These are phyloP conservation scores for Drosophila micromelanica DNA, from an alignment of 1,140 invertebrate species.

Conservation along the genomic window DNA sequence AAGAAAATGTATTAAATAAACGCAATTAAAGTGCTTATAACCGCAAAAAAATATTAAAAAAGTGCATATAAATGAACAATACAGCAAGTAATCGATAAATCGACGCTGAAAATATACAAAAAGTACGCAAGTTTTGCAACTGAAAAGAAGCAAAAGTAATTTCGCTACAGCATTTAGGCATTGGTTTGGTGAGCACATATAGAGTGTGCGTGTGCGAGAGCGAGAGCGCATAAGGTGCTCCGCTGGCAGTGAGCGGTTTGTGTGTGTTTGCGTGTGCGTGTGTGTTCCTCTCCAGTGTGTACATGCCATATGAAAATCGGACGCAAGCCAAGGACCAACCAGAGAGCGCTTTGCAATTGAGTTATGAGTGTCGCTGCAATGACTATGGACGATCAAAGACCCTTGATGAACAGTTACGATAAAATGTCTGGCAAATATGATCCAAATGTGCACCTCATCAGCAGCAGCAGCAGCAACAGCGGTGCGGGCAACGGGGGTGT, in stretches of 20 bases:
- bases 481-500: slow-evolving; percentile 38
- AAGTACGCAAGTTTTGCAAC: slow-evolving; percentile 57
- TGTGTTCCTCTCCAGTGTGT: slow-evolving; percentile 46
- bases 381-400: slow-evolving; percentile 84
- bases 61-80: slow-evolving; percentile 71
- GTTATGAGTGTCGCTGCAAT: slow-evolving; percentile 84
- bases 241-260: slow-evolving; percentile 35
- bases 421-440: slow-evolving; percentile 83
- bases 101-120: slow-evolving; percentile 35
- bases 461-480: slow-evolving; percentile 26
- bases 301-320: slow-evolving; percentile 46
- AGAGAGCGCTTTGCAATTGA: slow-evolving; percentile 54
- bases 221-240: slow-evolving; percentile 41
- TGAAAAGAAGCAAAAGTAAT: slow-evolving; percentile 45
- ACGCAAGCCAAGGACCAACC: slow-evolving; percentile 45
- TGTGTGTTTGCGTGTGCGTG: slow-evolving; percentile 11
- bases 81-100: slow-evolving; percentile 48
- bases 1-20: slow-evolving; percentile 65
- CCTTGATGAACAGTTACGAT: slow-evolving; percentile 84
- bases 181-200: slow-evolving; percentile 47
- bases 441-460: slow-evolving; percentile 70
- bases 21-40: slow-evolving; percentile 58
- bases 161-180: slow-evolving; percentile 39
- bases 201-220: slow-evolving; percentile 42
- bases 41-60: slow-evolving; percentile 59